A percentile compares a stretch with the other conserved stretches of the same genome.
phyloP scores from a whole-genome alignment of 1,140 invertebrate genomes.

The Drosophila sproati region DNA sequence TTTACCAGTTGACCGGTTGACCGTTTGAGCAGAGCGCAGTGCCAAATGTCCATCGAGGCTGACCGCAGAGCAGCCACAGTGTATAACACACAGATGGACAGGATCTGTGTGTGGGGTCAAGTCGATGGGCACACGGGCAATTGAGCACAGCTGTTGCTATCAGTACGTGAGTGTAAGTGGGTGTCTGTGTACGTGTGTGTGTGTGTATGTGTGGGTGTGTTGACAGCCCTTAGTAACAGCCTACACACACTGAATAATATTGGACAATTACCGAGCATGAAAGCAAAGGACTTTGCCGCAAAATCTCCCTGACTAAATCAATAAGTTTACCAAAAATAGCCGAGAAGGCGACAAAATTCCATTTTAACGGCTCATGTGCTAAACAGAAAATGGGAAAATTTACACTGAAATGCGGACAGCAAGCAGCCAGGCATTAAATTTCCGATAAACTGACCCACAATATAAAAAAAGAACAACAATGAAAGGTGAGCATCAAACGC shows the following conservation, averaged over 20 bases:
- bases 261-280: constrained; percentile 57
- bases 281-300: constrained; percentile 24
- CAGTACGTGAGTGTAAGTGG: constrained; percentile 22
- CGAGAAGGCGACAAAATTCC: constrained; percentile 34
- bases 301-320: constrained; percentile 48
- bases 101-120: constrained; percentile 47
- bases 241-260: constrained; percentile 24
- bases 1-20: constrained; percentile 41
- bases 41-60: constrained; percentile 34
- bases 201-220: not conserved
- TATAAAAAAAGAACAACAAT: constrained; percentile 12
- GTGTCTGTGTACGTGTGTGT: not conserved
- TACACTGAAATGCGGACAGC: constrained; percentile 43
- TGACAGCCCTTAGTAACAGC: constrained; percentile 9
- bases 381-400: constrained; percentile 57
- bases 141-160: constrained; percentile 69
- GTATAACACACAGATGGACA: constrained; percentile 26
- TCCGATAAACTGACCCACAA: constrained; percentile 32
- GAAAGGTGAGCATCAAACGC: constrained; percentile 30
- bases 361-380: constrained; percentile 22
- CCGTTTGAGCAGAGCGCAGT: constrained; percentile 43
- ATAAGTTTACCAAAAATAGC: constrained; percentile 57
- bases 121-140: constrained; percentile 74
- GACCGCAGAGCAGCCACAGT: constrained; percentile 55
- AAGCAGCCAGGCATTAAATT: constrained; percentile 43